A percentile compares a stretch with the other conserved stretches of the same genome.
Evolutionary conservation across 1,140 invertebrate genomes (phyloP).

Genomic region (Ips typographus): DNA sequence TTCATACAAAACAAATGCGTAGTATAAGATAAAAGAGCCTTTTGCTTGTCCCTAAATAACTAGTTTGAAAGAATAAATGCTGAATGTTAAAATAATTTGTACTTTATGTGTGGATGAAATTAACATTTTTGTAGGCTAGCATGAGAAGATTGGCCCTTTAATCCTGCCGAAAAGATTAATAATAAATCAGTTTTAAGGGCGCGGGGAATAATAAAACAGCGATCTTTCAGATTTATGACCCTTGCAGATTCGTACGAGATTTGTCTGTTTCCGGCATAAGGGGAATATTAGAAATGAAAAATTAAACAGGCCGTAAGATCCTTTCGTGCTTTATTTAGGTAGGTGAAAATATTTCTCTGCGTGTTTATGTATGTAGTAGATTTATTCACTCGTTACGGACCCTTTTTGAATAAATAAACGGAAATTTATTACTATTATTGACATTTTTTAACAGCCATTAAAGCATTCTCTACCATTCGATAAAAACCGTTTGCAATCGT

Average conservation of each 20-base stretch:
- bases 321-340: conserved; percentile 3
- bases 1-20: no score
- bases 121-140: conserved; percentile 16
- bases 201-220: conserved; percentile 30
- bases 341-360: neutral
- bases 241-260: conserved; percentile 24
- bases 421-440: no score
- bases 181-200: conserved; percentile 31
- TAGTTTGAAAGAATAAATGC: no score
- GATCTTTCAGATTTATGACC: conserved; percentile 26
- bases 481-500: no score
- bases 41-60: no score
- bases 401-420: no score
- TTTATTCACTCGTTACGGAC: no score
- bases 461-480: no score
- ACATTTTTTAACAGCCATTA: no score
- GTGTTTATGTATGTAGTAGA: no score
- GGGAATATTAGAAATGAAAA: conserved; percentile 23
- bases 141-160: conserved; percentile 17
- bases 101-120: neutral
- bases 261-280: conserved; percentile 25
- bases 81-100: no score
- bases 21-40: no score
- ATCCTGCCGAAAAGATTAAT: conserved; percentile 29
- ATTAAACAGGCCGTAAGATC: conserved; percentile 6